Evolutionary conservation across 2,888 invertebrate species (phyloP).

Genomic region (Alitta virens): DNA sequence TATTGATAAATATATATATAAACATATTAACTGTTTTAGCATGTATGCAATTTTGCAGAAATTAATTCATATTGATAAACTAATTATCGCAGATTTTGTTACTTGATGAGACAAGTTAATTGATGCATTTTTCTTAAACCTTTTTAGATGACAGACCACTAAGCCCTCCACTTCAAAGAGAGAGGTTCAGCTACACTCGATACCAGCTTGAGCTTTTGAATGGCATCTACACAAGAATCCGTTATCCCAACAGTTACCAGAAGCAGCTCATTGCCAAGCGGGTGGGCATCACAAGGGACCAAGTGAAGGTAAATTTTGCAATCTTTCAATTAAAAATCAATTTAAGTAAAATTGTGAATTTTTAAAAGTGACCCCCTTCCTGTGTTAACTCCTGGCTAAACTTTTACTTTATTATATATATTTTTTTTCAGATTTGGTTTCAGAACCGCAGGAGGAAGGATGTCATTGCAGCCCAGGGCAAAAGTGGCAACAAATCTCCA

Average conservation of each 20-base stretch:
- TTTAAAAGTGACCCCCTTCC: background rate
- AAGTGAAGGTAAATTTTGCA: constrained; percentile 52
- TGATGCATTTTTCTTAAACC: no score
- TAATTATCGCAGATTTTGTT: no score
- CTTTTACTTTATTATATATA: no score
- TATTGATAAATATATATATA: no score
- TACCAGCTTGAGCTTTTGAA: constrained; percentile 53
- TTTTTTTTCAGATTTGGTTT: constrained; percentile 50
- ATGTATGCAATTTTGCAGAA: no score
- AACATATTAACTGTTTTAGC: no score
- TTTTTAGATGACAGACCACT: constrained; percentile 3
- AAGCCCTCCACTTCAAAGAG: constrained; percentile 20
- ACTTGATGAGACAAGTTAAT: no score
- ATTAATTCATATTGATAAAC: no score
- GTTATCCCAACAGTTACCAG: constrained; percentile 53
- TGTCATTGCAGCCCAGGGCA: constrained; percentile 35
- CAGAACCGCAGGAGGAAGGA: constrained; percentile 54
- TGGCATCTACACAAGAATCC: constrained; percentile 45
- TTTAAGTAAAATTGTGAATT: background rate
- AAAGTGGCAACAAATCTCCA: background rate
- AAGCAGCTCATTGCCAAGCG: constrained; percentile 53
- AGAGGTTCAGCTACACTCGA: constrained; percentile 49
- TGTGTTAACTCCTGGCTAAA: background rate
- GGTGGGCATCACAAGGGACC: constrained; percentile 52
- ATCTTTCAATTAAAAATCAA: background rate